Evolutionary conservation across 2,797 vertebrate species (phyloP), one percentile per base, ranked within the genome.

Genomic region (Anniella stebbinsi): DNA sequence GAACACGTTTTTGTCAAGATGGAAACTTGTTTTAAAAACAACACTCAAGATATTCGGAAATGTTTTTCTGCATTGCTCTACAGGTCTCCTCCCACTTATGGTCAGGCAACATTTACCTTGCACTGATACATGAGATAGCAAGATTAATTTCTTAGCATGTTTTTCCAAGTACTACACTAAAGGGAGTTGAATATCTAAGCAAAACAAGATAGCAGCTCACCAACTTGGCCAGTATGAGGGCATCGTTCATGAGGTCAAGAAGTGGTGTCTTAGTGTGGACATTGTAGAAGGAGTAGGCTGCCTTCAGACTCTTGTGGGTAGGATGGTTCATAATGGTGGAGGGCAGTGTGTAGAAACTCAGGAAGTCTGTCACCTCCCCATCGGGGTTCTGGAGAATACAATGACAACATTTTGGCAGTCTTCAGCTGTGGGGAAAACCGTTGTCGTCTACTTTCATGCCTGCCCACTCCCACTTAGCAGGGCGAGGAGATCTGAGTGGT

Each of bases 271-370:
- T 98, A 95, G 98, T 99, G 97, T 99, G 99, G 90, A 99, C 99
- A 0, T 99, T 99, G 98, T 99, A 99, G 97, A 99, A 99, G 93
- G 99, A 99, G 91, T 99, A 99, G 17, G 99, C 99, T 21, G 99
- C 99, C 96, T 99, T 99, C 93, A 99, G 98, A 95, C 99, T 99
- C 97, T 98, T 99, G 97, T 99, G 99, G 92, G 98, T 98, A 0
- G 98, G 98, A 96, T 99, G 99, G 96, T 99, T 99, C 99, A 99
- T 99, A 96, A 99, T 99, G 96, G 99, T 99, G 88, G 99, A 99
- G 82, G 99, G 99, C 96, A 99, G 98, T 0, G 99, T 99, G 96
- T 99, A 99, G 96, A 99, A 99, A 96, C 99, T 99, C 96, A 99
- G 95, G 95, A 99, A 98, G 92, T 99, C 99, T 0, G 98, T 99